phyloP scores from a whole-genome alignment of 35 echinoderm and acorn worm species.

The Ptychodera flava region DNA sequence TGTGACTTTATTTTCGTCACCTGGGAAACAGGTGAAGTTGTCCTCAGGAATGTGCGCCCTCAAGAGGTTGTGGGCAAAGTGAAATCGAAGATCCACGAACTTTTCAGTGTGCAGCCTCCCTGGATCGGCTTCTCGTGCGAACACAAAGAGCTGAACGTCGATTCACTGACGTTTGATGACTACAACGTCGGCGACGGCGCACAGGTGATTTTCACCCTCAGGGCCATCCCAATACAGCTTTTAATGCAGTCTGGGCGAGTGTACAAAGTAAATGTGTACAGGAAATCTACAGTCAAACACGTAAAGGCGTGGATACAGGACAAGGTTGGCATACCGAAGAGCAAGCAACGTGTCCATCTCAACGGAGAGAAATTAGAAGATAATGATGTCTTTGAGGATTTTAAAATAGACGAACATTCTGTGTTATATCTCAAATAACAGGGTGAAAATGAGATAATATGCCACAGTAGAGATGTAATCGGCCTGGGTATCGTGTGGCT shows the following conservation, averaged over 20 bases:
- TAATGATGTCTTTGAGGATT: not conserved
- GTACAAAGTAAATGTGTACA: not conserved
- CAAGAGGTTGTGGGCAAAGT: conserved; percentile 20
- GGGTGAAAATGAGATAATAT: too few species aligned
- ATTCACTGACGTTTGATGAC: not conserved
- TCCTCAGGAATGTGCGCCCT: conserved; percentile 26
- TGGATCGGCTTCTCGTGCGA: not conserved
- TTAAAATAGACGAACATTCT: not conserved
- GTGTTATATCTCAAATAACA: not conserved
- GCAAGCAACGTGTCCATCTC: not conserved
- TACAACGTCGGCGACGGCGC: not conserved
- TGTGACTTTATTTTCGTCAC: conserved; percentile 17
- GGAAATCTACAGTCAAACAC: not conserved
- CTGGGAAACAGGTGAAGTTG: conserved; percentile 6
- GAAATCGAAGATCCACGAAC: conserved; percentile 16
- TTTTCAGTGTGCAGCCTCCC: not conserved
- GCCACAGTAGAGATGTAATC: too few species aligned
- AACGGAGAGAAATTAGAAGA: not conserved
- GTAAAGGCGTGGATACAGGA: not conserved
- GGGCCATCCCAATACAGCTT: not conserved
- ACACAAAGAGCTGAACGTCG: not conserved
- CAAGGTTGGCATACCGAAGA: not conserved
- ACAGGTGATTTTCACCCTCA: not conserved
- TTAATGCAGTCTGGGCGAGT: not conserved
- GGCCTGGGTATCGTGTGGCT: too few species aligned